Evolutionary conservation across 2,113 vertebrate species (phyloP).

Genomic region (Malurus alboscapulatus): DNA sequence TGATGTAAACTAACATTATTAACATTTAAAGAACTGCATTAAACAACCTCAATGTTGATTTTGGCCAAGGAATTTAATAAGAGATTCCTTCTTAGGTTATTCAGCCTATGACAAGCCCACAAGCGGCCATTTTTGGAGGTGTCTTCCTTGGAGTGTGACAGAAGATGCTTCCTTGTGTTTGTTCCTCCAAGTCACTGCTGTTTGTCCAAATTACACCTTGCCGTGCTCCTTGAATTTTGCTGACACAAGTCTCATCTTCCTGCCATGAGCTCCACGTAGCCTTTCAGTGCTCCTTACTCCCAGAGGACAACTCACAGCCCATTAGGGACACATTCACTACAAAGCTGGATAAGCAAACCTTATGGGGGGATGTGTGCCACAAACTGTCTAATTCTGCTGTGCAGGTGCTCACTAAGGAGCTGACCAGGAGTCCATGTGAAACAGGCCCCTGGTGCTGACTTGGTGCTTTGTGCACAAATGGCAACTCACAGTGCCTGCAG

Average conservation of each 20-base stretch:
- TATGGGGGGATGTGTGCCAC: background rate
- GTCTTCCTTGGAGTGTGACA: background rate
- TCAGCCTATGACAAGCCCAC: background rate
- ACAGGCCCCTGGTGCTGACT: background rate
- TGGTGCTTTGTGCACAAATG: background rate
- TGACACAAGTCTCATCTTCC: slow-evolving; percentile 10
- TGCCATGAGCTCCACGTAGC: background rate
- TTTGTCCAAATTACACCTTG: background rate
- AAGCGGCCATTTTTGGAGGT: background rate
- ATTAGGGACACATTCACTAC: background rate
- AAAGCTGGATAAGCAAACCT: background rate
- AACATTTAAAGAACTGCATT: background rate
- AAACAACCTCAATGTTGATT: background rate
- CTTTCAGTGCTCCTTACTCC: background rate
- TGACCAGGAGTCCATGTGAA: background rate
- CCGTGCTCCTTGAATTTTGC: background rate
- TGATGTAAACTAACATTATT: background rate
- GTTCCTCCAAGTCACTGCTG: background rate
- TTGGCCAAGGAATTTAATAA: background rate
- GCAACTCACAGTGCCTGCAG: background rate
- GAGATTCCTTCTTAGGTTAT: background rate
- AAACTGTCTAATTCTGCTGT: background rate
- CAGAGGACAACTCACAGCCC: background rate
- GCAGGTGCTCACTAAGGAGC: background rate
- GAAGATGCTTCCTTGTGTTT: background rate